A percentile compares a stretch with the other conserved stretches of the same genome.
phyloP scores from a whole-genome alignment of 2,797 vertebrate genomes.

The Percopsis omiscomaycus region DNA sequence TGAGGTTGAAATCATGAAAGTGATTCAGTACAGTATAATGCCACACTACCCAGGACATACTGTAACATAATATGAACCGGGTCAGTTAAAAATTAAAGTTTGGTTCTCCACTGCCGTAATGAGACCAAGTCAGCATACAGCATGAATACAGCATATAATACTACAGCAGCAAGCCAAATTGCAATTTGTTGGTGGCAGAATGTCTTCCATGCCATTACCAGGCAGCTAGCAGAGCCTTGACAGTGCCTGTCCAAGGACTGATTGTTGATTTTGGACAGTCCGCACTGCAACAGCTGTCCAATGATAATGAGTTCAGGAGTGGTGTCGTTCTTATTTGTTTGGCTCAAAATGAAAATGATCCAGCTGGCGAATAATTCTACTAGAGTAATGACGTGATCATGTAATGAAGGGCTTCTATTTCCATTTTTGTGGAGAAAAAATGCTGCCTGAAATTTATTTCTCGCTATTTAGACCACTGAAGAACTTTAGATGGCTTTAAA shows the following conservation, averaged over 20 bases:
- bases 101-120: background rate
- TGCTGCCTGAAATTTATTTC: no score
- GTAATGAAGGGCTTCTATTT: slow-evolving; percentile 14
- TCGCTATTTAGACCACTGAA: no score
- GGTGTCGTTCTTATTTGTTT: slow-evolving; percentile 43
- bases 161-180: slow-evolving; percentile 30
- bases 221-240: slow-evolving; percentile 28
- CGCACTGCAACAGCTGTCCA: slow-evolving; percentile 65
- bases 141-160: slow-evolving; percentile 1
- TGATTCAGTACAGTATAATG: no score
- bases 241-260: slow-evolving; percentile 47
- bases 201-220: slow-evolving; percentile 1
- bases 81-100: no score
- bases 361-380: slow-evolving; percentile 41
- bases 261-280: slow-evolving; percentile 61
- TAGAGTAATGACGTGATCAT: slow-evolving; percentile 27
- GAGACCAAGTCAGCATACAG: background rate
- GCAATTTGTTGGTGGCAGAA: slow-evolving; percentile 35
- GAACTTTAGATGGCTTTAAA: no score
- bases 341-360: slow-evolving; percentile 40
- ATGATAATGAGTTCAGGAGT: slow-evolving; percentile 67
- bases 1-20: no score
- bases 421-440: no score
- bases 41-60: no score
- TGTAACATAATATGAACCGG: no score